Evolutionary conservation across 2,888 invertebrate genomes (phyloP), one percentile per base, ranked within the genome.

Genomic region (Erebia palarica): DNA sequence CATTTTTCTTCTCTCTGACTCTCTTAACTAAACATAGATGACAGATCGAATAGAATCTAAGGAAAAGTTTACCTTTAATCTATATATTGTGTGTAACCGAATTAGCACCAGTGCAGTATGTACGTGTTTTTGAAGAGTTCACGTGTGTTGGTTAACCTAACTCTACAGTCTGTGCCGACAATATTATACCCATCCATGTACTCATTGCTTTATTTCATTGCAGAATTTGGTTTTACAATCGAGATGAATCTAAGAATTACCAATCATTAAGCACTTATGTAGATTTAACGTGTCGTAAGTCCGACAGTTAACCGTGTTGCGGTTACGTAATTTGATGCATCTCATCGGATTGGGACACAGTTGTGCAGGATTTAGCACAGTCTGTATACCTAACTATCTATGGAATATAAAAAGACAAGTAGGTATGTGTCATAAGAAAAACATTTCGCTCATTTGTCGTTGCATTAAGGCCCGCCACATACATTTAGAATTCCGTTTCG

Each of bases 311-410:
- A 49, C 67, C 59, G 67, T 60, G 67, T 59, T 36, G 47, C 42
- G 5, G 58, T 74, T 72, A 74, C 70, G 65, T 70, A 72, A 74
- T 63, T 51, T 18, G 49, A 68, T 70, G 59, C 74, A 70, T 63
- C 66, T 74, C 72, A 70, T 73, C 68, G 59, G 74, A 74, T 73
- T 74, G 68, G 59, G 61, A 68, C 72, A 70, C 66, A 70, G 61
- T 68, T 68, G 60, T 71, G 68, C 68, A 71, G 65, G 65, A 55
- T 72, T 51, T 57, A 63, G 4, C 60, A 47, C 51, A 63, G 59
- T 63, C 18, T 47, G 57, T 27, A 57, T 65, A 69, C 69, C 8
- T 16, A 57, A 1, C 11, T 36, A 36, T 10, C 11, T 21, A 16
- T 27, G 57, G 14, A 13, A 27, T 11, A 14, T 58, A 13, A 27